These are phyloP conservation scores for Thymelicus acteon DNA, from an alignment of 2,888 invertebrate species.

Conservation along the genomic window DNA sequence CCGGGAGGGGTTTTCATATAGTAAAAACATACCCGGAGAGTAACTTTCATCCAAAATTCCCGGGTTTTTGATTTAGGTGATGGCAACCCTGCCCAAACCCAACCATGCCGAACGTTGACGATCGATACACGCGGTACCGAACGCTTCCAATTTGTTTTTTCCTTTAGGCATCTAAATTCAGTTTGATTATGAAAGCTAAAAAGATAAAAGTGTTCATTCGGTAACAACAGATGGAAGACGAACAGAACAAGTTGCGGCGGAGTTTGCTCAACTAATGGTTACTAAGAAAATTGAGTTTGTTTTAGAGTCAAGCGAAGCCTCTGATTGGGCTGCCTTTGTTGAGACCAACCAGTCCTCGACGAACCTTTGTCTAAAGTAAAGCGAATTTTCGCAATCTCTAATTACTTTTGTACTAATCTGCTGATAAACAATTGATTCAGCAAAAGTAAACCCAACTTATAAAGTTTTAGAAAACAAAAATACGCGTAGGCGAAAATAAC, in stretches of 20 bases:
- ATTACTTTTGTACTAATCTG: neutral
- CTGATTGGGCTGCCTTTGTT: conserved; percentile 4
- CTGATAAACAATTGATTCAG: neutral
- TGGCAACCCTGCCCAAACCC: too few relatives aligned
- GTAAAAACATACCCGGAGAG: too few relatives aligned
- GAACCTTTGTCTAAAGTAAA: neutral
- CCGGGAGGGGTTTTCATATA: too few relatives aligned
- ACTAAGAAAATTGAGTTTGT: conserved; percentile 16
- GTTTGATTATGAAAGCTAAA: neutral
- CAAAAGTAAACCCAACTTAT: too few relatives aligned
- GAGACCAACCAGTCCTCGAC: neutral
- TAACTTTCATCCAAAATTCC: too few relatives aligned
- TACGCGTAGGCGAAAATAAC: too few relatives aligned
- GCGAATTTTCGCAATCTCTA: neutral
- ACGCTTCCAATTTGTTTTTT: too few relatives aligned
- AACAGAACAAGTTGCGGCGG: neutral
- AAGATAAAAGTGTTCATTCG: conserved; percentile 8
- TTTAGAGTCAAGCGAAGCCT: neutral
- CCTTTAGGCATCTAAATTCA: neutral
- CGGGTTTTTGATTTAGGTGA: too few relatives aligned
- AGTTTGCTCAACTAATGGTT: conserved; percentile 16
- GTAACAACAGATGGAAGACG: conserved; percentile 2
- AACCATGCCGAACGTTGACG: too few relatives aligned
- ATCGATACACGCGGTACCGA: too few relatives aligned
- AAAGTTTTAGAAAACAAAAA: too few relatives aligned